A percentile compares a stretch with the other conserved stretches of the same genome.
Evolutionary conservation across 2,888 invertebrate genomes (phyloP).

Genomic region (Ethmia dodecea): DNA sequence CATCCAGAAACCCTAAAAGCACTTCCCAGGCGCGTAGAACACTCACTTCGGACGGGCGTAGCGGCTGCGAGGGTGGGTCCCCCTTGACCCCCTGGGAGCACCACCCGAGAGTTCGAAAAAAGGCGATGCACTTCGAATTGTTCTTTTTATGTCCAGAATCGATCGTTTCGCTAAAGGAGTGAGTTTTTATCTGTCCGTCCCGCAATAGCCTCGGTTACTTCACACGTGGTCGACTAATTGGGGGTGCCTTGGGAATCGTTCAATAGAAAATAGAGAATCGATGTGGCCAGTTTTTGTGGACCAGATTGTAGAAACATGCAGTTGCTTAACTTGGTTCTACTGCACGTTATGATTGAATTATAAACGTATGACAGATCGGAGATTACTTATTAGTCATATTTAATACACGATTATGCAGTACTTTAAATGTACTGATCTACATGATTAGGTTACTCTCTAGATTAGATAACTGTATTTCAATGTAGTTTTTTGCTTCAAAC

Average conservation of each 20-base stretch:
- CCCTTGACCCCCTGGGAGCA: conserved; percentile 44
- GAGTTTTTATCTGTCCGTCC: conserved; percentile 65
- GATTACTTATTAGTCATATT: no score
- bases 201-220: conserved; percentile 48
- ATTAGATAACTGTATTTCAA: no score
- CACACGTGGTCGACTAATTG: conserved; percentile 66
- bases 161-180: conserved; percentile 73
- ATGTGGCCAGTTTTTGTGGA: no score
- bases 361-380: no score
- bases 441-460: no score
- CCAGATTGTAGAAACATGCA: no score
- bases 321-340: no score
- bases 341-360: no score
- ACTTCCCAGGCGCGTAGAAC: conserved; percentile 62
- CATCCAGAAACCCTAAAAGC: conserved; percentile 60
- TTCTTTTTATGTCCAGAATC: conserved; percentile 75
- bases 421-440: no score
- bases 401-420: no score
- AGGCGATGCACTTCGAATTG: conserved; percentile 74
- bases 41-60: conserved; percentile 35
- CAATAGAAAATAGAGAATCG: neutral
- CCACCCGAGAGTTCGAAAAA: conserved; percentile 64
- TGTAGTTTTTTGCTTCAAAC: no score
- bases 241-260: conserved; percentile 34
- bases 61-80: conserved; percentile 28